Evolutionary conservation across 2,113 vertebrate species (phyloP), one percentile per base, ranked within the genome.

Genomic region (Burhinus bistriatus): DNA sequence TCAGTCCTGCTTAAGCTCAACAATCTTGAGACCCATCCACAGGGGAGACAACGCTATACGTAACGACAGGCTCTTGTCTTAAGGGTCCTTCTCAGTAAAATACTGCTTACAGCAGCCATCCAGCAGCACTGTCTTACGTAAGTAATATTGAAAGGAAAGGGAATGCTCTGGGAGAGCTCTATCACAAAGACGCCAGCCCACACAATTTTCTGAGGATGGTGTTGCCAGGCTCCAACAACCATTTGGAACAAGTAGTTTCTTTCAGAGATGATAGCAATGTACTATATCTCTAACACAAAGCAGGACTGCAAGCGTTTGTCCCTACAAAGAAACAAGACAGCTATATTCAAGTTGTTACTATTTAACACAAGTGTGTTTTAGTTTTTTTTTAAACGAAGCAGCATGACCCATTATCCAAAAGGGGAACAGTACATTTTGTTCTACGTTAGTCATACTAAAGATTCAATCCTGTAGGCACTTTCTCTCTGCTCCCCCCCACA

Each of bases 1-100:
- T 98, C 97, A 95, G 91, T 97, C 95, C 91, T 91, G 91, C 93
- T 98, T 97, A 98, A 95, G 81, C 94, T 97, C 96, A 94, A 95
- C 90, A 95, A 91, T 90, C 91, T 66, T 91, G 94, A 97, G 75
- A 78, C 61, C 87, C 71, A 57, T 96, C 83, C 89, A 87, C 93
- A 91, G 87, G 97, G 92, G 93, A 91, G 95, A 86, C 76, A 77
- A 82, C 9, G 73, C 83, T 84, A 81, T 84, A 93, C 65, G 22
- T 91, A 96, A 96, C 96, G 97, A 98, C 96, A 96, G 89, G 89
- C 73, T 96, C 90, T 85, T 93, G 91, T 95, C 97, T 96, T 96
- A 91, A 90, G 95, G 95, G 94, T 86, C 90, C 70, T 85, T 95
- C 92, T 94, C 76, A 68, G 96, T 94, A 96, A 97, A 97, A 96